A percentile compares a stretch with the other conserved stretches of the same genome.
Evolutionary conservation across 1,140 invertebrate species (phyloP).

Genomic region (Heliothis virescens): DNA sequence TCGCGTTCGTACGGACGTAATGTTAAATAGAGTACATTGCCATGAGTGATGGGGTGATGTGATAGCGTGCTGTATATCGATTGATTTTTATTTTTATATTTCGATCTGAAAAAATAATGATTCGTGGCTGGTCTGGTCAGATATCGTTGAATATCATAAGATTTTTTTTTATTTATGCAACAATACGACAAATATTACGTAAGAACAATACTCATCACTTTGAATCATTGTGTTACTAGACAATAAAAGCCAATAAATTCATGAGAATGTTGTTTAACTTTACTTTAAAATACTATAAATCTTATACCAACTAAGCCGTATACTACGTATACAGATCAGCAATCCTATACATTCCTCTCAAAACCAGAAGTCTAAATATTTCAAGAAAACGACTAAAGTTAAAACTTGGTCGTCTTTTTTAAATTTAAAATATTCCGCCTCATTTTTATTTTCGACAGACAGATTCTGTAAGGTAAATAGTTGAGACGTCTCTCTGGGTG

Average conservation of each 20-base stretch:
- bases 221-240: too few species aligned
- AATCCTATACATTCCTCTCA: background rate
- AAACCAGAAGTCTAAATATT: conserved; percentile 37
- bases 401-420: conserved; percentile 29
- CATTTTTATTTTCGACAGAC: conserved; percentile 44
- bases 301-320: too few species aligned
- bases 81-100: background rate
- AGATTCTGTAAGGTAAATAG: conserved; percentile 49
- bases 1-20: conserved; percentile 56
- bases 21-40: background rate
- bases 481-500: conserved; percentile 42
- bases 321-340: background rate
- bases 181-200: too few species aligned
- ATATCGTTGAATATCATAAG: too few species aligned
- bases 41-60: conserved; percentile 7
- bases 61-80: background rate
- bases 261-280: too few species aligned
- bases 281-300: too few species aligned
- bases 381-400: conserved; percentile 21
- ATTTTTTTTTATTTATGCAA: too few species aligned
- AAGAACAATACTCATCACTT: too few species aligned
- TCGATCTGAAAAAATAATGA: too few species aligned
- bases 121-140: too few species aligned
- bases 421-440: conserved; percentile 39
- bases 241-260: too few species aligned